Percentiles rank a stretch among this genome's conserved stretches.
Conservation (phyloP, 2,888 invertebrate species). For the Lycaena phlaeas region DNA sequence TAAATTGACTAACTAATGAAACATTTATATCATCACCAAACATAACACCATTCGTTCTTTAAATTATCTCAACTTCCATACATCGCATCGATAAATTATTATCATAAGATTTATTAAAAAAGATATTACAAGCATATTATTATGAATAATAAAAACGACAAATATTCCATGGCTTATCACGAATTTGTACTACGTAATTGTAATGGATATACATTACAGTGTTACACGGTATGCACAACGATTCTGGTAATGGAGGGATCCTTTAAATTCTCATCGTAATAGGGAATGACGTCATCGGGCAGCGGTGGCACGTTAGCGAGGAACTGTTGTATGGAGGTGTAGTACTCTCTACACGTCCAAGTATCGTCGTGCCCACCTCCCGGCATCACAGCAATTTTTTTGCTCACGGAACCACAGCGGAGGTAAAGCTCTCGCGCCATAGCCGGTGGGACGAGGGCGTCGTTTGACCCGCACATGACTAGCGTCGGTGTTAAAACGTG, state of each 20-base stretch:
- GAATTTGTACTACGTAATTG: slow-evolving; percentile 3
- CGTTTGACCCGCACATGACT: slow-evolving; percentile 90
- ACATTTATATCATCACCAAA: slow-evolving; percentile 4
- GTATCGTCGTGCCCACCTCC: slow-evolving; percentile 96
- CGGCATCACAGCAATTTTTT: slow-evolving; percentile 83
- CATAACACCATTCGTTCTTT: not conserved
- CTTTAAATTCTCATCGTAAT: slow-evolving; percentile 32
- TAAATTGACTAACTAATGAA: slow-evolving; percentile 5
- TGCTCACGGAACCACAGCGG: slow-evolving; percentile 81
- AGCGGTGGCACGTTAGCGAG: slow-evolving; percentile 46
- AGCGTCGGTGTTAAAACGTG: slow-evolving; percentile 83
- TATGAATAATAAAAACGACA: not conserved
- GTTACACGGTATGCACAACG: slow-evolving; percentile 42
- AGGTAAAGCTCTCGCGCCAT: slow-evolving; percentile 90
- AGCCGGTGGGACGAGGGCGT: slow-evolving; percentile 88
- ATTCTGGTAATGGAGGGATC: slow-evolving; percentile 27
- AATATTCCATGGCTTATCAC: not conserved
- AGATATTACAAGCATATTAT: not conserved
- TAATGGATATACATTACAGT: slow-evolving; percentile 8
- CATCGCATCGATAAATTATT: not conserved
- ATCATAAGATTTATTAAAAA: not conserved
- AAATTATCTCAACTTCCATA: not conserved
- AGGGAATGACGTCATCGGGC: slow-evolving; percentile 37
- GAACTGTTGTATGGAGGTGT: slow-evolving; percentile 70
- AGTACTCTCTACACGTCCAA: slow-evolving; percentile 91